phyloP scores from a whole-genome alignment of 2,797 vertebrate genomes.

The Sebastolobus alascanus region DNA sequence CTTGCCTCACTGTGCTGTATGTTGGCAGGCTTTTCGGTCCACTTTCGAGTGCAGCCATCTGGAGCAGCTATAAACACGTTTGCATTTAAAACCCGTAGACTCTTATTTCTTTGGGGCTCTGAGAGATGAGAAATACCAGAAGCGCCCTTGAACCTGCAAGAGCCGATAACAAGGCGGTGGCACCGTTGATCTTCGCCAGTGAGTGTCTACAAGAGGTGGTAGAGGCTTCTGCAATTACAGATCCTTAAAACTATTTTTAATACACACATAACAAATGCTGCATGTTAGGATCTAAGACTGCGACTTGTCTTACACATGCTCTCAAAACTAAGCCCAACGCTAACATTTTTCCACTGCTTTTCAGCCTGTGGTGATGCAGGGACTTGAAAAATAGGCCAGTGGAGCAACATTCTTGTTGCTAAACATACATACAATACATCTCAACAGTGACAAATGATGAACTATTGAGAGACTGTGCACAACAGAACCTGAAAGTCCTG shows the following conservation, averaged over 20 bases:
- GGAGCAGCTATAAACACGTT: neutral
- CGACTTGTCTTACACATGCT: neutral
- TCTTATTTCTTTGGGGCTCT: neutral
- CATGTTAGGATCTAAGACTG: neutral
- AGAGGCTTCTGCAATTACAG: neutral
- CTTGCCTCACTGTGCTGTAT: neutral
- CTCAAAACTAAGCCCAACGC: neutral
- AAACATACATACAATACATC: conserved; percentile 16
- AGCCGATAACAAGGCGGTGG: neutral
- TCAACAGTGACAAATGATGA: conserved; percentile 28
- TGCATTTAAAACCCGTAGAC: neutral
- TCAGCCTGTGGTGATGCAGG: neutral
- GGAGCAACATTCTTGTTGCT: conserved; percentile 17
- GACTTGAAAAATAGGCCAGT: conserved; percentile 34
- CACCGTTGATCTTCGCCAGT: neutral
- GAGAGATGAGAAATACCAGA: conserved; percentile 25
- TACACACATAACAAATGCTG: neutral
- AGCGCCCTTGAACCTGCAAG: neutral
- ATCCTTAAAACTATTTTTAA: neutral
- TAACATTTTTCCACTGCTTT: conserved; percentile 4
- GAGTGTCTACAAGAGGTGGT: neutral
- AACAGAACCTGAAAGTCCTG: conserved; percentile 81
- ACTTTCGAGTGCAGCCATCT: neutral
- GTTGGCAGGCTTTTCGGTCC: neutral
- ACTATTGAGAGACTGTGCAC: conserved; percentile 14